Conservation (phyloP, 2,113 vertebrate species). For the Himantopus leucocephalus region DNA sequence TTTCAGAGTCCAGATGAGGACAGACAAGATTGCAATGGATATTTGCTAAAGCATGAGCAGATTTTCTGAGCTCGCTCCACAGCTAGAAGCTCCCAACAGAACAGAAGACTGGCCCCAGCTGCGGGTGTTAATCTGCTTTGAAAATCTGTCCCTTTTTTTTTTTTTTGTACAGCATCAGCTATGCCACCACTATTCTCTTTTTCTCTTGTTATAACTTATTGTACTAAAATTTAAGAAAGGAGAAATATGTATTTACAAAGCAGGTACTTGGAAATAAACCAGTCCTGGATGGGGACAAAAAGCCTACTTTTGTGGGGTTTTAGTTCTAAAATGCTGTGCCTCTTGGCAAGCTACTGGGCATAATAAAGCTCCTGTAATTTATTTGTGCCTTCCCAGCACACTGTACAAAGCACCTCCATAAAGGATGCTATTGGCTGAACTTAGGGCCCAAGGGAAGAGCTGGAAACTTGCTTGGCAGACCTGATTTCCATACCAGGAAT, state of each 20-base stretch:
- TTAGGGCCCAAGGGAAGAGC: conserved; percentile 7
- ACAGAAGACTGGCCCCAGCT: neutral
- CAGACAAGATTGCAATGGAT: neutral
- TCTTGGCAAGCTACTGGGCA: neutral
- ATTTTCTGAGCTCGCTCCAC: neutral
- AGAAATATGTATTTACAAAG: neutral
- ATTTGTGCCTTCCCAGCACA: conserved; percentile 38
- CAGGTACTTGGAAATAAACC: neutral
- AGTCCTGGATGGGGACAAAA: neutral
- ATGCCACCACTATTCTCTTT: neutral
- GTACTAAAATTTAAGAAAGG: neutral
- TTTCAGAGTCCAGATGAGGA: neutral
- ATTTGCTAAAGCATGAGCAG: neutral
- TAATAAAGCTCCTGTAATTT: conserved; percentile 43
- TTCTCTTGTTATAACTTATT: neutral
- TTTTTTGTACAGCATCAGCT: neutral
- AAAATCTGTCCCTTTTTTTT: neutral
- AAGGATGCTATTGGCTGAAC: conserved; percentile 15
- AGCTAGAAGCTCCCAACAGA: neutral
- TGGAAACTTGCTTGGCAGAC: conserved; percentile 14
- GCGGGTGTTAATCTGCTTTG: neutral
- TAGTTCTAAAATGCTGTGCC: neutral
- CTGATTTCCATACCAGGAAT: conserved; percentile 52
- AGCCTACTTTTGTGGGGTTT: neutral
- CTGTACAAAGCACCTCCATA: neutral